Evolutionary conservation across 2,797 vertebrate species (phyloP).

Genomic region (Anniella stebbinsi): DNA sequence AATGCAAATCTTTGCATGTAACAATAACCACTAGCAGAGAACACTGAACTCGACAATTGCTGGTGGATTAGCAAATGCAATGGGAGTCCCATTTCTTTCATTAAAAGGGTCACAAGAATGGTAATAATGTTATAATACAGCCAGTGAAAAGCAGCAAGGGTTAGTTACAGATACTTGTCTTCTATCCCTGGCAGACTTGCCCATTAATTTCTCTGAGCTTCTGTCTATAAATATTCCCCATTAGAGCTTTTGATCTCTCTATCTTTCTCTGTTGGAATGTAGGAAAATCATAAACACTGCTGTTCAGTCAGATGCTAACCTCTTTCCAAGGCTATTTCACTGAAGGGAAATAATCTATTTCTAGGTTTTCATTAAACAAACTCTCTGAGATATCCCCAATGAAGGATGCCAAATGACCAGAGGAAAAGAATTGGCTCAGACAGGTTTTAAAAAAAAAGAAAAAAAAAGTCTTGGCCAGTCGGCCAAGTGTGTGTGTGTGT

Average conservation of each 20-base stretch:
- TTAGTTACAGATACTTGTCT: slow-evolving; percentile 17
- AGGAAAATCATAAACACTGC: neutral
- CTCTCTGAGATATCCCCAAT: neutral
- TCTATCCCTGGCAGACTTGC: neutral
- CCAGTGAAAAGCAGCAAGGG: slow-evolving; percentile 35
- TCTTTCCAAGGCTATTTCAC: slow-evolving; percentile 14
- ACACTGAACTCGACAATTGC: slow-evolving; percentile 12
- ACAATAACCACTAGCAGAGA: slow-evolving; percentile 25
- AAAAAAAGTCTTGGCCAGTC: no score
- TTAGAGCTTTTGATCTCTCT: slow-evolving; percentile 23
- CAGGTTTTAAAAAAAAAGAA: neutral
- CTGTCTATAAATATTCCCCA: neutral
- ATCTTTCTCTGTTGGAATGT: neutral
- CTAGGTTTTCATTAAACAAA: neutral
- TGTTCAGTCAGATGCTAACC: slow-evolving; percentile 7
- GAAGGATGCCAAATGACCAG: neutral
- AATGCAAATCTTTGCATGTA: slow-evolving; percentile 5
- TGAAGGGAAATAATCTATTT: slow-evolving; percentile 1
- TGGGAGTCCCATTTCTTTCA: neutral
- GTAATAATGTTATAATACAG: slow-evolving; percentile 25
- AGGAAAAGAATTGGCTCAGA: neutral
- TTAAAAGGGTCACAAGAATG: slow-evolving; percentile 30
- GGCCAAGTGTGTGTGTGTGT: neutral
- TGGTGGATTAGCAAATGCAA: slow-evolving; percentile 30
- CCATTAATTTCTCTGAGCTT: slow-evolving; percentile 12